Evolutionary conservation across 2,797 vertebrate genomes (phyloP).

Genomic region (Manis javanica): DNA sequence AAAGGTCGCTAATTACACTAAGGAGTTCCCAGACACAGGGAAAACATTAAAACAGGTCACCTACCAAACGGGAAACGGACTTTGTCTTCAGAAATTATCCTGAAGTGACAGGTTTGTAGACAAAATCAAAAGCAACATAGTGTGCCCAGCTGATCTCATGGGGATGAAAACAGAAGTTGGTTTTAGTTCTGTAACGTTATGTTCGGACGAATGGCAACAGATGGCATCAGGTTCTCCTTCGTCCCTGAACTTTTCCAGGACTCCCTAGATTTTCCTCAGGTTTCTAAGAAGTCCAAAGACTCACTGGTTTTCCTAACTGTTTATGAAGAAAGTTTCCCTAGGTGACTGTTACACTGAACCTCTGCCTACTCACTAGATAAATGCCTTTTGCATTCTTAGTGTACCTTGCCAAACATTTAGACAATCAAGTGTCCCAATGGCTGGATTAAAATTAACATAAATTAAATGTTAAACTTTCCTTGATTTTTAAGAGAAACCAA

Average conservation of each 20-base stretch:
- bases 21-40: conserved; percentile 93
- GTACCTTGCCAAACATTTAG: conserved; percentile 51
- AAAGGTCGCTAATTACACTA: conserved; percentile 93
- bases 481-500: conserved; percentile 55
- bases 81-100: conserved; percentile 89
- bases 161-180: conserved; percentile 80
- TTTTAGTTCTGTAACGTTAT: conserved; percentile 73
- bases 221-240: conserved; percentile 69
- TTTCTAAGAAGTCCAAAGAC: conserved; percentile 73
- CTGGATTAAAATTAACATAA: conserved; percentile 51
- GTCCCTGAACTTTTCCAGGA: conserved; percentile 47
- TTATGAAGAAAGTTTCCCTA: conserved; percentile 41
- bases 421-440: conserved; percentile 40
- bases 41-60: conserved; percentile 94
- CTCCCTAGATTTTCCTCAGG: conserved; percentile 59
- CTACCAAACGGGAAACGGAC: conserved; percentile 91
- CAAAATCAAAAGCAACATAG: conserved; percentile 85
- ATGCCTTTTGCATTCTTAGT: not conserved
- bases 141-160: conserved; percentile 83
- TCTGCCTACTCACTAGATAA: conserved; percentile 46
- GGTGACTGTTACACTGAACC: conserved; percentile 18
- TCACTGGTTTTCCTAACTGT: conserved; percentile 51
- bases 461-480: conserved; percentile 50
- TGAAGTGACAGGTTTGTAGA: conserved; percentile 88
- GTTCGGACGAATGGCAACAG: conserved; percentile 62